A percentile compares a stretch with the other conserved stretches of the same genome.
These are phyloP conservation scores for Ataeniobius toweri DNA, from an alignment of 2,797 vertebrate species.

Conservation along the genomic window DNA sequence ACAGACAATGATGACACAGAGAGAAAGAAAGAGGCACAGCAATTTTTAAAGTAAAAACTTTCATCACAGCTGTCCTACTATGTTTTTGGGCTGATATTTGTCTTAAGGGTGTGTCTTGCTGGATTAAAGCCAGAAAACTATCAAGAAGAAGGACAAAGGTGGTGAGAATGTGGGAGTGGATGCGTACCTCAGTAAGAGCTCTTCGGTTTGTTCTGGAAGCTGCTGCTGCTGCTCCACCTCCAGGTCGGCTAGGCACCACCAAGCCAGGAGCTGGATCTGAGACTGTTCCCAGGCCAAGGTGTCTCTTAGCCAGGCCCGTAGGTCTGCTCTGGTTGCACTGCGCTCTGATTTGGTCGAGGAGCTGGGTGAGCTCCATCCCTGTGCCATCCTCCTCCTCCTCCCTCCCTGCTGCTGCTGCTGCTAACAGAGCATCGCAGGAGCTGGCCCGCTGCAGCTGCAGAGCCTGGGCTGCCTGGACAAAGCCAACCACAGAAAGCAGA, in stretches of 20 bases:
- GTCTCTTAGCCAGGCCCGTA: constrained; percentile 52
- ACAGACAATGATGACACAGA: background rate
- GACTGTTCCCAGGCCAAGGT: constrained; percentile 34
- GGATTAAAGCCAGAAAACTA: constrained; percentile 49
- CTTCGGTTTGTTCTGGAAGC: constrained; percentile 51
- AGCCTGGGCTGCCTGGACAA: constrained; percentile 80
- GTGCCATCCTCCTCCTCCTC: constrained; percentile 93
- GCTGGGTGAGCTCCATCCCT: constrained; percentile 91
- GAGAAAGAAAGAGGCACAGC: background rate
- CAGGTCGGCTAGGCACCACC: constrained; percentile 46
- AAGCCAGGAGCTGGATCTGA: constrained; percentile 55
- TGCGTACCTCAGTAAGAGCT: constrained; percentile 84
- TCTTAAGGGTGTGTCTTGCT: constrained; percentile 66
- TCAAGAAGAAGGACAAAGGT: constrained; percentile 11
- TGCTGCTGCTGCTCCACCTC: constrained; percentile 48
- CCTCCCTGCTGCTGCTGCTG: constrained; percentile 53
- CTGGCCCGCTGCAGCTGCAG: constrained; percentile 81
- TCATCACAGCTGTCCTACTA: background rate
- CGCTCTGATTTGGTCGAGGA: constrained; percentile 87
- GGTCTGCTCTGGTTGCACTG: constrained; percentile 84
- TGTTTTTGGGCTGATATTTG: constrained; percentile 15
- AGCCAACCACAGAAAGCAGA: constrained; percentile 53
- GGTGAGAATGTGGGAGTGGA: constrained; percentile 24
- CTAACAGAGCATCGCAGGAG: constrained; percentile 81
- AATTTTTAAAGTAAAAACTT: constrained; percentile 7